A percentile compares a stretch with the other conserved stretches of the same genome.
These are phyloP conservation scores for Zygothrica quintamaculata DNA, from an alignment of 2,888 invertebrate genomes.

Conservation along the genomic window DNA sequence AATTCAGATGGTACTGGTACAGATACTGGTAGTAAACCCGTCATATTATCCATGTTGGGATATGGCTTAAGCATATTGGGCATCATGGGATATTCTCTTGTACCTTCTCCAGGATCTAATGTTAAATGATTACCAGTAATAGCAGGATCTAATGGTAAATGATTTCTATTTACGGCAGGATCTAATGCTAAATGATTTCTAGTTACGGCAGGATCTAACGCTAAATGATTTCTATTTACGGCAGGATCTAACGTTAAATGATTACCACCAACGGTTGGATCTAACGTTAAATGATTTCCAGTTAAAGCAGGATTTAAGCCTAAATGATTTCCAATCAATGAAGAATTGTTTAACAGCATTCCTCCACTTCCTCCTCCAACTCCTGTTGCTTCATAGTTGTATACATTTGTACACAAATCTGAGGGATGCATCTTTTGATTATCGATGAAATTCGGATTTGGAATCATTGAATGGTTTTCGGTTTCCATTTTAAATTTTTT, in stretches of 20 bases:
- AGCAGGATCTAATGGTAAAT: conserved; percentile 12
- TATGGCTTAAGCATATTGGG: conserved; percentile 36
- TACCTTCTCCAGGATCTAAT: conserved; percentile 24
- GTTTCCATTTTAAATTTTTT: conserved; percentile 37
- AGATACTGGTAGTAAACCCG: conserved; percentile 5
- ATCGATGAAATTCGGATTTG: conserved; percentile 20
- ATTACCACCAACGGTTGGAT: conserved; percentile 10
- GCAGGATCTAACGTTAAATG: conserved; percentile 16
- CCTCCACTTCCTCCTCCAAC: no score
- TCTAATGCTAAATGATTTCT: conserved; percentile 15
- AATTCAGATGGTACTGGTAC: conserved; percentile 10
- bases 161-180: conserved; percentile 5
- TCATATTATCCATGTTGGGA: conserved; percentile 25
- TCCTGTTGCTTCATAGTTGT: conserved; percentile 29
- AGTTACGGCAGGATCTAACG: conserved; percentile 13
- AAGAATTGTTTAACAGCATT: conserved; percentile 29
- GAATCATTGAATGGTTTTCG: conserved; percentile 32
- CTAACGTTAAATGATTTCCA: conserved; percentile 11
- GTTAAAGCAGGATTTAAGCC: conserved; percentile 13
- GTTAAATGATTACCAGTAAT: conserved; percentile 6
- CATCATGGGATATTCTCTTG: conserved; percentile 29
- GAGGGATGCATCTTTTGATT: conserved; percentile 23
- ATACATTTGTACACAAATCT: conserved; percentile 28
- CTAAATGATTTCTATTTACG: conserved; percentile 6
- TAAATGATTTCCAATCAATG: conserved; percentile 9